phyloP scores from a whole-genome alignment of 2,888 invertebrate species.

The Rhingia rostrata region DNA sequence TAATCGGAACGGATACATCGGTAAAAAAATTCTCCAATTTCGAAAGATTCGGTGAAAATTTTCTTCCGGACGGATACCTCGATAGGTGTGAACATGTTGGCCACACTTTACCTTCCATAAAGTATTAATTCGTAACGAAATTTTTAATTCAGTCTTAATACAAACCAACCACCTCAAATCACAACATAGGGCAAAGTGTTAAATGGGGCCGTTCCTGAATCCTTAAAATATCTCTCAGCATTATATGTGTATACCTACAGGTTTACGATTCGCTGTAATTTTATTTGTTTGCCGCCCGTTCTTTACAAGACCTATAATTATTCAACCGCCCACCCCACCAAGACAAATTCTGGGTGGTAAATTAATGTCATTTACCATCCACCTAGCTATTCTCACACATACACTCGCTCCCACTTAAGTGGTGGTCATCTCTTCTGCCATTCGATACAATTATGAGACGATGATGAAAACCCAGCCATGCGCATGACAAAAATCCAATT shows the following conservation, averaged over 20 bases:
- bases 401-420: constrained; percentile 23
- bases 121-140: too few species aligned
- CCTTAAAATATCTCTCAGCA: neutral
- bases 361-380: constrained; percentile 64
- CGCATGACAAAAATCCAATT: constrained; percentile 61
- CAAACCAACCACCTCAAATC: too few species aligned
- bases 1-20: too few species aligned
- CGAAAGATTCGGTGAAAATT: too few species aligned
- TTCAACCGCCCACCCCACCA: constrained; percentile 9
- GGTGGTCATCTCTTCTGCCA: constrained; percentile 68
- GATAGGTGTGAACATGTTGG: too few species aligned
- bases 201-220: neutral
- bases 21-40: too few species aligned
- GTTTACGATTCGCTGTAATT: constrained; percentile 16
- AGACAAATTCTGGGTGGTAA: constrained; percentile 41
- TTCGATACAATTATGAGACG: constrained; percentile 56
- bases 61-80: too few species aligned
- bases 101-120: too few species aligned
- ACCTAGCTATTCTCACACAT: constrained; percentile 25
- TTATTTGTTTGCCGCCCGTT: constrained; percentile 1
- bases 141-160: too few species aligned
- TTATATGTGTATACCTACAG: neutral
- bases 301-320: constrained; percentile 23
- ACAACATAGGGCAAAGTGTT: neutral
- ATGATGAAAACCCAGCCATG: constrained; percentile 47